phyloP scores from a whole-genome alignment of 2,113 vertebrate species.

The Periophthalmodon schlosseri region DNA sequence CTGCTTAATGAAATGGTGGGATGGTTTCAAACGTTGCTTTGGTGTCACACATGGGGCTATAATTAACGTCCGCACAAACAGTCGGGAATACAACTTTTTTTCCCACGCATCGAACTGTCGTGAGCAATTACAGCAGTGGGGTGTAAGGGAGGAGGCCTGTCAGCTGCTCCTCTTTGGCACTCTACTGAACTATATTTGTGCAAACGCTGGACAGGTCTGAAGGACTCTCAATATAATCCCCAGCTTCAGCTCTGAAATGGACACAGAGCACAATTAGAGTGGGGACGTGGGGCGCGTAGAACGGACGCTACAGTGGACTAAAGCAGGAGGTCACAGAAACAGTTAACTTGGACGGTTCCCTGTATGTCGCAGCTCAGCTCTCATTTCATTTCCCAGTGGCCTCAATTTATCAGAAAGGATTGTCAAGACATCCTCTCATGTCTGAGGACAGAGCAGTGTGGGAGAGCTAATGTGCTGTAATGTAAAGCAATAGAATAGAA shows the following conservation, averaged over 20 bases:
- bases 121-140: conserved; percentile 25
- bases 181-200: conserved; percentile 48
- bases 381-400: conserved; percentile 62
- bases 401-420: conserved; percentile 65
- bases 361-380: conserved; percentile 42
- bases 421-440: conserved; percentile 46
- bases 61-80: conserved; percentile 30
- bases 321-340: conserved; percentile 39
- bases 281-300: conserved; percentile 20
- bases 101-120: conserved; percentile 42
- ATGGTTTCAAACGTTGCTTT: conserved; percentile 18
- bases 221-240: conserved; percentile 33
- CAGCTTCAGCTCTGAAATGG: conserved; percentile 34
- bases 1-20: conserved; percentile 25
- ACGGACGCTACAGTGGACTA: conserved; percentile 36
- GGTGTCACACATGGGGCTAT: conserved; percentile 32
- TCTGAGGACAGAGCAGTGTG: conserved; percentile 16
- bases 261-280: conserved; percentile 19
- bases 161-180: conserved; percentile 22
- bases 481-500: not conserved
- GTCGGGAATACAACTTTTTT: conserved; percentile 20
- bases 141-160: conserved; percentile 22
- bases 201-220: conserved; percentile 41
- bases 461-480: conserved; percentile 25
- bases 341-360: conserved; percentile 37